phyloP scores from a whole-genome alignment of 2,888 invertebrate species.

The Philereme vetulata region DNA sequence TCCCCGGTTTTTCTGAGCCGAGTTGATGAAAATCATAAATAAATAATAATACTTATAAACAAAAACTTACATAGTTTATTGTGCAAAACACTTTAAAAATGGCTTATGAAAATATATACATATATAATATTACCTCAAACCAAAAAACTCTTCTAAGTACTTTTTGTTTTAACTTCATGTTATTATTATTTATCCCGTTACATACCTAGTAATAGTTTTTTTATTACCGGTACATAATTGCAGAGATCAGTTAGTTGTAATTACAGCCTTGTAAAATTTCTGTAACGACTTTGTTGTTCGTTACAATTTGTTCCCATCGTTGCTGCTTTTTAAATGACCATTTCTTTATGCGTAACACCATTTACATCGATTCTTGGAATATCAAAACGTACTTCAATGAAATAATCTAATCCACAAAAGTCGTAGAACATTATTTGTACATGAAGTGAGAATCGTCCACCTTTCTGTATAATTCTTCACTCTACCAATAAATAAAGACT shows the following conservation, averaged over 20 bases:
- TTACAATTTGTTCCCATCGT: conserved; percentile 37
- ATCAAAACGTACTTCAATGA: background rate
- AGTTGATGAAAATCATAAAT: too few relatives aligned
- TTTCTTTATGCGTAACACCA: background rate
- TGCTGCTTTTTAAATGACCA: conserved; percentile 25
- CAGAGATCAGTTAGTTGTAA: conserved; percentile 25
- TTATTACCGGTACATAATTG: conserved; percentile 37
- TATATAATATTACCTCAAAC: background rate
- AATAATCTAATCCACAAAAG: too few relatives aligned
- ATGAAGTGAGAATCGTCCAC: too few relatives aligned
- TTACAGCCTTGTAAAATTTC: conserved; percentile 33
- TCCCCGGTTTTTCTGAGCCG: too few relatives aligned
- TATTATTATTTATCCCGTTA: conserved; percentile 23
- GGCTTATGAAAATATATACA: too few relatives aligned
- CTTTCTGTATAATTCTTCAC: too few relatives aligned
- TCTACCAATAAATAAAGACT: too few relatives aligned
- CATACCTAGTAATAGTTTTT: conserved; percentile 35
- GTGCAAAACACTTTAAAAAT: too few relatives aligned
- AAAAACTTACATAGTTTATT: too few relatives aligned
- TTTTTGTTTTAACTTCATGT: conserved; percentile 17
- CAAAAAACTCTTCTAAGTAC: background rate
- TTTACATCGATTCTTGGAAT: background rate
- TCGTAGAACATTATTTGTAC: too few relatives aligned
- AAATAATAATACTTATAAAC: too few relatives aligned
- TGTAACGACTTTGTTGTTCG: conserved; percentile 19